phyloP scores from a whole-genome alignment of 2,113 vertebrate genomes.

The Sander vitreus region DNA sequence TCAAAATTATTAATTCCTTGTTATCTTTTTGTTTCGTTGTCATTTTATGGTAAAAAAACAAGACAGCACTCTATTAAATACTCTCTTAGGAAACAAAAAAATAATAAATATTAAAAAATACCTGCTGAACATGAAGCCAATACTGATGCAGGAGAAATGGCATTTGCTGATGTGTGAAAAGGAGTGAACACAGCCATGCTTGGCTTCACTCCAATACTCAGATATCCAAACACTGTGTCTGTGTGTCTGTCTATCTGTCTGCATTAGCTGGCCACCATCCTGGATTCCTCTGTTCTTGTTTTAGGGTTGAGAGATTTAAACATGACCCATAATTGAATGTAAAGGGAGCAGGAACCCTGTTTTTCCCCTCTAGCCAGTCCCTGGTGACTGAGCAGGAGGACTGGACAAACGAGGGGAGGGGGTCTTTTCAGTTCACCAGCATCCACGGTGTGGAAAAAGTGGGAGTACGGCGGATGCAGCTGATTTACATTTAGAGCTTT shows the following conservation, averaged over 20 bases:
- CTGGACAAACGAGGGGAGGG: conserved; percentile 35
- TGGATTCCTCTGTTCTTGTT: conserved; percentile 63
- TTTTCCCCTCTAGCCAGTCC: conserved; percentile 44
- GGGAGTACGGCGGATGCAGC: conserved; percentile 49
- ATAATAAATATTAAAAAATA: conserved; percentile 4
- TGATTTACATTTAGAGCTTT: conserved; percentile 78
- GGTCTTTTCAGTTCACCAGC: conserved; percentile 49
- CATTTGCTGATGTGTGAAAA: conserved; percentile 57
- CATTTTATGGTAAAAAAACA: not conserved
- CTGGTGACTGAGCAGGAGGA: conserved; percentile 52
- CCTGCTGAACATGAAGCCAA: conserved; percentile 27
- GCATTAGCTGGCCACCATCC: conserved; percentile 49
- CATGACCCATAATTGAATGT: conserved; percentile 71
- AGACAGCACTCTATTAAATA: not conserved
- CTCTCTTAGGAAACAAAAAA: not conserved
- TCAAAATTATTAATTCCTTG: conserved; percentile 5
- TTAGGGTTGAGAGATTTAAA: conserved; percentile 63
- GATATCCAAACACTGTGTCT: conserved; percentile 50
- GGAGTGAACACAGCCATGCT: conserved; percentile 52
- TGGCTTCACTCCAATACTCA: conserved; percentile 65
- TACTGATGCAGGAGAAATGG: conserved; percentile 43
- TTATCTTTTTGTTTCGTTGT: conserved; percentile 7
- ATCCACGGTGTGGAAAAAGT: conserved; percentile 53
- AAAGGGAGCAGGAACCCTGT: conserved; percentile 47
- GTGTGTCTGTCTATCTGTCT: conserved; percentile 50